phyloP scores from a whole-genome alignment of 1,140 invertebrate species.

The Drosophila burlai region DNA sequence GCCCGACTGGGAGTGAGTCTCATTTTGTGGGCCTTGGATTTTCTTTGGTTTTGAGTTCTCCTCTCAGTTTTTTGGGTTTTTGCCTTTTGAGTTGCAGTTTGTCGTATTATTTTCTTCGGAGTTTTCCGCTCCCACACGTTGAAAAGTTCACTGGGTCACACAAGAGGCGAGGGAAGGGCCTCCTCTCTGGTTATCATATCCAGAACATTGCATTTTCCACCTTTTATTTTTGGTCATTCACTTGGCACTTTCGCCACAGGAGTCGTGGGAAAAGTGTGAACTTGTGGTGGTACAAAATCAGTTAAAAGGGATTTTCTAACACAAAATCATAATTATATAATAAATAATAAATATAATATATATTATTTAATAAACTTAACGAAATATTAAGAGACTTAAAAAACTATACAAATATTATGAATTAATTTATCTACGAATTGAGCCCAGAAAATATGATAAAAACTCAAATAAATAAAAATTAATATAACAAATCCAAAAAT shows the following conservation, averaged over 20 bases:
- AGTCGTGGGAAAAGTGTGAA: conserved; percentile 23
- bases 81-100: neutral
- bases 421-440: too few species aligned
- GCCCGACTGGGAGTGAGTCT: conserved; percentile 11
- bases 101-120: neutral
- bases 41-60: conserved; percentile 3
- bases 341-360: too few species aligned
- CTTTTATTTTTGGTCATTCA: conserved; percentile 8
- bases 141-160: conserved; percentile 30
- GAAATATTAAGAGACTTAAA: too few species aligned
- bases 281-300: neutral
- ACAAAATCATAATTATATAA: too few species aligned
- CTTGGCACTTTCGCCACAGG: conserved; percentile 22
- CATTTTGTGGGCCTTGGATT: neutral
- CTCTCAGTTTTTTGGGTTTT: too few species aligned
- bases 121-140: conserved; percentile 25
- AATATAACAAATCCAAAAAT: neutral
- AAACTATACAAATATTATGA: too few species aligned
- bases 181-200: conserved; percentile 10
- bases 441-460: too few species aligned
- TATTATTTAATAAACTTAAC: too few species aligned
- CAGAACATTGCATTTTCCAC: conserved; percentile 15
- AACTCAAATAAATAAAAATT: neutral
- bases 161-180: neutral
- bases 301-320: too few species aligned